Base-by-base conservation (phyloP, 2,797 vertebrate species). In the Phoxinus dragarum region DNA sequence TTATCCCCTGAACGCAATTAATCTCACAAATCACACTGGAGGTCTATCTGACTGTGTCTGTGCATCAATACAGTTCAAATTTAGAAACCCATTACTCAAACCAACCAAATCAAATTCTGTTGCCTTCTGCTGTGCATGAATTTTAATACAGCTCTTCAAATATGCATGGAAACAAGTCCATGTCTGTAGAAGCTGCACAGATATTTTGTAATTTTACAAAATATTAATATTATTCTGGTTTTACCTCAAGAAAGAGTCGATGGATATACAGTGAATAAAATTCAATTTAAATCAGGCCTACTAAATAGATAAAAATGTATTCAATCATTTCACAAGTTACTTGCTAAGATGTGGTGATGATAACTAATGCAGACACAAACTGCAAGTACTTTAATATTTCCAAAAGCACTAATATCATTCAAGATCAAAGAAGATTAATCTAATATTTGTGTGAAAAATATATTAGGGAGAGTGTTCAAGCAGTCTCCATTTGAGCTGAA, bases 41-140 rank as follows among this genome's bases (percentile, higher is more conserved):
- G 84, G 72, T 75, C 44, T 61, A 69, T 84, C 85, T 38, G 44
- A 82, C 85, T 49, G 59, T 52, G 76, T 78, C 85, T 82, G 79
- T 59, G 73, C 54, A 72, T 69, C 49, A 84, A 89, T 69, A 89
- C 27, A 59, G 78, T 64, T 87, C 49, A 66, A 66, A 80, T 92
- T 88, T 92, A 88, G 89, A 90, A 68, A 64, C 67, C 67, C 89
- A 92, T 92, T 90, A 86, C 90, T 91, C 89, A 90, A 81, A 90
- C 90, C 89, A 86, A 89, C 89, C 87, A 83, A 89, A 84, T 84
- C 64, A 85, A 84, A 81, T 79, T 84, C 84, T 56, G 54, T 87
- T 89, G 86, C 89, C 89, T 92, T 93, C 91, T 93, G 92, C 86
- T 90, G 84, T 87, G 90, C 90, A 92, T 92, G 88, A 92, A 94